These are phyloP conservation scores for Anodontia alba DNA, from an alignment of 2,888 invertebrate genomes.

Conservation along the genomic window DNA sequence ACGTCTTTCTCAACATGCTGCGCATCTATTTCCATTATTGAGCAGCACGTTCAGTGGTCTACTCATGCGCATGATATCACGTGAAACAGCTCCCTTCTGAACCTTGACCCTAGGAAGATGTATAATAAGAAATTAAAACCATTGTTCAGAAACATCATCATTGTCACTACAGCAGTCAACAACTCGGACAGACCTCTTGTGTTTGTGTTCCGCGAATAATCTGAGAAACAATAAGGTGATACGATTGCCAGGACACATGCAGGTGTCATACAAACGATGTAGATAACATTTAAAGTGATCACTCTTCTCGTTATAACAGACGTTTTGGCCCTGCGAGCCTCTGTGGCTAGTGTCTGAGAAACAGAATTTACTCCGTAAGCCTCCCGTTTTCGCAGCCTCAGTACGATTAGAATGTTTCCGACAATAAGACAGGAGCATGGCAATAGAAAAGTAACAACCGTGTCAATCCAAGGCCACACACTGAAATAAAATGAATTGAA, in stretches of 20 bases:
- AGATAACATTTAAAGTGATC: not conserved
- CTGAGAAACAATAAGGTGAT: not conserved
- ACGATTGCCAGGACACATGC: not conserved
- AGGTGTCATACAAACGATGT: not conserved
- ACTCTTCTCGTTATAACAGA: not conserved
- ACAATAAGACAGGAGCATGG: not conserved
- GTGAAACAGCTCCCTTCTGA: not conserved
- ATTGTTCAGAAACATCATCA: not conserved
- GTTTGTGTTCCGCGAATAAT: not conserved
- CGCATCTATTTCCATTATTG: no score
- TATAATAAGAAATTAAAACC: not conserved
- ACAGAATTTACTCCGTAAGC: not conserved
- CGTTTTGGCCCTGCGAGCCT: not conserved
- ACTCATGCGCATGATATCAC: not conserved
- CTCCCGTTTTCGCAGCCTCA: not conserved
- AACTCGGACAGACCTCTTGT: not conserved
- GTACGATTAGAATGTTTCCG: not conserved
- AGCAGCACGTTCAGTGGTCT: no score
- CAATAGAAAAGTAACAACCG: not conserved
- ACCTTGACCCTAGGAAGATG: not conserved
- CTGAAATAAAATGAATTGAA: not conserved
- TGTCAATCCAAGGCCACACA: not conserved
- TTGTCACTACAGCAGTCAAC: not conserved
- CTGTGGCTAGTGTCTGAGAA: not conserved
- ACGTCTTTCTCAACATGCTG: no score